These are phyloP conservation scores for Lasioglossum vierecki DNA, from an alignment of 2,888 invertebrate genomes.

Conservation along the genomic window DNA sequence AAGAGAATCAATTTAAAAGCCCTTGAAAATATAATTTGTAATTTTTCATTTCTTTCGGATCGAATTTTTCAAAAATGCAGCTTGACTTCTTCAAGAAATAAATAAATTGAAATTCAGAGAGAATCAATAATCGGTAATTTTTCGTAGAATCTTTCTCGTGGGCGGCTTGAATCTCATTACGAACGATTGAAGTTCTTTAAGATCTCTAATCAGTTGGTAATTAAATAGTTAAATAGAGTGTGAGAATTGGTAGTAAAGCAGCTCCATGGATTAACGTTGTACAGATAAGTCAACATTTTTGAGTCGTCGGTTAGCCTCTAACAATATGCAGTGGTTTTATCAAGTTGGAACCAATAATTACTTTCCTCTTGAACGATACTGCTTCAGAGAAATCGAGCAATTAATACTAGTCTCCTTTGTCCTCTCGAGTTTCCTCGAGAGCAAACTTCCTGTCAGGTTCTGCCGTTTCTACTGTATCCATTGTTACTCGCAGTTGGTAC, in stretches of 20 bases:
- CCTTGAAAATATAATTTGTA: background rate
- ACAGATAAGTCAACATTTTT: constrained; percentile 59
- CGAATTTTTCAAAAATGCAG: background rate
- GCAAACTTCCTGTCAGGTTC: constrained; percentile 64
- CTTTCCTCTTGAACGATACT: constrained; percentile 61
- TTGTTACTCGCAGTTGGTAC: constrained; percentile 63
- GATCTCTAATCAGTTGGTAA: background rate
- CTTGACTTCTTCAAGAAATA: background rate
- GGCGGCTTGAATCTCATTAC: background rate
- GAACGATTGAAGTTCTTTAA: background rate
- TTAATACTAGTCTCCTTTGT: constrained; percentile 70
- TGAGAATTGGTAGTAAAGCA: background rate
- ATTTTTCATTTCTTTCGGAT: background rate
- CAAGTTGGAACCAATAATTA: constrained; percentile 69
- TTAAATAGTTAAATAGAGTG: background rate
- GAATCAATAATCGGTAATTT: background rate
- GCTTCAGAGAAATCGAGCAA: constrained; percentile 69
- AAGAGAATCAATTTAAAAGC: background rate
- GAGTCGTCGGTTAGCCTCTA: constrained; percentile 47
- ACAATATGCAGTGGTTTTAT: constrained; percentile 58
- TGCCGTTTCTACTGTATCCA: constrained; percentile 55
- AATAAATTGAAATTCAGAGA: background rate
- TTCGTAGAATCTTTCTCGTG: background rate
- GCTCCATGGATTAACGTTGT: constrained; percentile 38
- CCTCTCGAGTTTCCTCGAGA: constrained; percentile 62